phyloP scores from a whole-genome alignment of 2,888 invertebrate species.

The Lycia hirtaria region DNA sequence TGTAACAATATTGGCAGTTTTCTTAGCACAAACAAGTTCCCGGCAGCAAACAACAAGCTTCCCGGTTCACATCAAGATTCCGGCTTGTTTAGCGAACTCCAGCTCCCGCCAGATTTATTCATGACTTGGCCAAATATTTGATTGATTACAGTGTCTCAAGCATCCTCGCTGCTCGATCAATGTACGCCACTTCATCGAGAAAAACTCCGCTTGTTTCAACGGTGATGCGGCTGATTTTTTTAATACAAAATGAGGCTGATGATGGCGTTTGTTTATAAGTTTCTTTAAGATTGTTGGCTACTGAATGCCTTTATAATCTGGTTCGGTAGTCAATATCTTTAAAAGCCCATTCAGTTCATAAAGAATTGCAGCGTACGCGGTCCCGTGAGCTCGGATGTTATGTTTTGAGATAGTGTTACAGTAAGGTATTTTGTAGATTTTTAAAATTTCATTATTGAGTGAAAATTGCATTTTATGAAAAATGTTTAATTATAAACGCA shows the following conservation, averaged over 20 bases:
- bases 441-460: no score
- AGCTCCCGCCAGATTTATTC: conserved; percentile 72
- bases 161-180: conserved; percentile 73
- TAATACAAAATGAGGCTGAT: conserved; percentile 29
- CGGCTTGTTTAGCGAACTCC: conserved; percentile 37
- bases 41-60: conserved; percentile 24
- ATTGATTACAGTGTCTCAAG: conserved; percentile 78
- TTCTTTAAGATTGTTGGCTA: conserved; percentile 17
- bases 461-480: background rate
- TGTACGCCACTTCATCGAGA: conserved; percentile 77
- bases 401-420: background rate
- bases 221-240: conserved; percentile 63
- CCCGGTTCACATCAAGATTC: conserved; percentile 23
- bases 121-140: conserved; percentile 81
- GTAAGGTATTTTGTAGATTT: no score
- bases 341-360: conserved; percentile 24
- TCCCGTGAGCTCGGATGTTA: conserved; percentile 5
- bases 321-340: conserved; percentile 18
- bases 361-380: conserved; percentile 21
- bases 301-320: conserved; percentile 21
- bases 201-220: conserved; percentile 73
- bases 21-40: conserved; percentile 28
- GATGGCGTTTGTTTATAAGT: conserved; percentile 26
- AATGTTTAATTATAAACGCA: background rate
- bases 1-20: conserved; percentile 31